Evolutionary conservation across 2,797 vertebrate genomes (phyloP).

Genomic region (Parotocinclus haroldoi): DNA sequence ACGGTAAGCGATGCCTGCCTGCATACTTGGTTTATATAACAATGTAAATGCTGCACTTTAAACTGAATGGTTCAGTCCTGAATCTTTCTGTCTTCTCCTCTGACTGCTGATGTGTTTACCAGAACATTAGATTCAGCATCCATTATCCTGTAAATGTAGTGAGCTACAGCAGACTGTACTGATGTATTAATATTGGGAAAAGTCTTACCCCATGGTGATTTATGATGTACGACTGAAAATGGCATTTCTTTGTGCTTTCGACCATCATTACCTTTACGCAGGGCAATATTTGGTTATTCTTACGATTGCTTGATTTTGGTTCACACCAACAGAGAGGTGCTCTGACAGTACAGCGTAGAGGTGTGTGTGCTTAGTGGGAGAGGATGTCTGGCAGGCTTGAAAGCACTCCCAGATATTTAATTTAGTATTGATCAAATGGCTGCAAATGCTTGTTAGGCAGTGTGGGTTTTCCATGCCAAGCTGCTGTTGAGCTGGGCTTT

Average conservation of each 20-base stretch:
- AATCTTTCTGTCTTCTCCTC: slow-evolving; percentile 24
- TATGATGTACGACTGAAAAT: background rate
- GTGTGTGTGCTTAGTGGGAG: slow-evolving; percentile 36
- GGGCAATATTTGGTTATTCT: background rate
- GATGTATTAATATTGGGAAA: slow-evolving; percentile 6
- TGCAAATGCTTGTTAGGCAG: slow-evolving; percentile 51
- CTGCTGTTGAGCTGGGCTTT: slow-evolving; percentile 29
- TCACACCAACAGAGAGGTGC: background rate
- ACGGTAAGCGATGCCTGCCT: too few species aligned
- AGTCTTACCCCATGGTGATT: background rate
- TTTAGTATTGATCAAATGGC: slow-evolving; percentile 52
- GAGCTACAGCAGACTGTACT: slow-evolving; percentile 6
- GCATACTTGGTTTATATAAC: too few species aligned
- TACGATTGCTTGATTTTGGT: background rate
- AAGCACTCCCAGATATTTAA: slow-evolving; percentile 6
- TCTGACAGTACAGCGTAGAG: background rate
- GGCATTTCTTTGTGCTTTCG: too few species aligned
- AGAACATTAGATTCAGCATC: slow-evolving; percentile 37
- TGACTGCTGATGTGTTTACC: slow-evolving; percentile 36
- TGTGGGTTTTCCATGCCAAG: slow-evolving; percentile 37
- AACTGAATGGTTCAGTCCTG: background rate
- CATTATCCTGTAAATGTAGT: slow-evolving; percentile 21
- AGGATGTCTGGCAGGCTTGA: slow-evolving; percentile 44
- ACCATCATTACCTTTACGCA: background rate
- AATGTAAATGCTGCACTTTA: slow-evolving; percentile 7